These are phyloP conservation scores for Albula goreensis DNA, from an alignment of 2,113 vertebrate species.

Conservation along the genomic window DNA sequence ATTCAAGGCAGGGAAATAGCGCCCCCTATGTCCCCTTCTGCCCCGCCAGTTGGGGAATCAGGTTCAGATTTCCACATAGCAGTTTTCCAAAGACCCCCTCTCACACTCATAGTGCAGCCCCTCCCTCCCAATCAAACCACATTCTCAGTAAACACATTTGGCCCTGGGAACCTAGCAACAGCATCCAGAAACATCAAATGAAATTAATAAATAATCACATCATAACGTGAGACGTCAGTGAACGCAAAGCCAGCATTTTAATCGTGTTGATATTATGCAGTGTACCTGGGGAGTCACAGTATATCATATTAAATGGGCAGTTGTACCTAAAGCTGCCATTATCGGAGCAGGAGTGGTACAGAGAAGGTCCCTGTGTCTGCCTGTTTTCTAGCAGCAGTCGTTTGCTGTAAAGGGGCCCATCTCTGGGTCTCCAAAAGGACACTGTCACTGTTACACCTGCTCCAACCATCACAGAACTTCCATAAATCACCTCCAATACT, in stretches of 20 bases:
- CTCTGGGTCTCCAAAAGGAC: neutral
- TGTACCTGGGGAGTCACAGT: neutral
- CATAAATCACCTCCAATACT: conserved; percentile 3
- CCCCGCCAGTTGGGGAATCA: neutral
- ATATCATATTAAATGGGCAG: neutral
- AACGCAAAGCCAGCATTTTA: neutral
- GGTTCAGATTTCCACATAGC: neutral
- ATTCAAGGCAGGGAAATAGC: neutral
- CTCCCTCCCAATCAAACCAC: neutral
- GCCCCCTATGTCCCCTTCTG: neutral
- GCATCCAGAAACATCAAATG: neutral
- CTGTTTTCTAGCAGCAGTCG: neutral
- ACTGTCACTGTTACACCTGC: conserved; percentile 37
- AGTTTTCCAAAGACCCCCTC: neutral
- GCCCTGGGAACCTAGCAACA: neutral
- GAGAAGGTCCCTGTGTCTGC: neutral
- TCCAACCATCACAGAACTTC: conserved; percentile 32
- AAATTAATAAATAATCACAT: neutral
- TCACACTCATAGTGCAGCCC: neutral
- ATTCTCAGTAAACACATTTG: neutral
- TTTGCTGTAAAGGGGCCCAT: neutral
- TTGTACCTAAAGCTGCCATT: neutral
- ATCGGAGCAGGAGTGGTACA: no score
- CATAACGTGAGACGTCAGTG: neutral
- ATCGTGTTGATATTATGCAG: neutral